Evolutionary conservation across 2,797 vertebrate species (phyloP), one percentile per base, ranked within the genome.

Genomic region (Thaleichthys pacificus): DNA sequence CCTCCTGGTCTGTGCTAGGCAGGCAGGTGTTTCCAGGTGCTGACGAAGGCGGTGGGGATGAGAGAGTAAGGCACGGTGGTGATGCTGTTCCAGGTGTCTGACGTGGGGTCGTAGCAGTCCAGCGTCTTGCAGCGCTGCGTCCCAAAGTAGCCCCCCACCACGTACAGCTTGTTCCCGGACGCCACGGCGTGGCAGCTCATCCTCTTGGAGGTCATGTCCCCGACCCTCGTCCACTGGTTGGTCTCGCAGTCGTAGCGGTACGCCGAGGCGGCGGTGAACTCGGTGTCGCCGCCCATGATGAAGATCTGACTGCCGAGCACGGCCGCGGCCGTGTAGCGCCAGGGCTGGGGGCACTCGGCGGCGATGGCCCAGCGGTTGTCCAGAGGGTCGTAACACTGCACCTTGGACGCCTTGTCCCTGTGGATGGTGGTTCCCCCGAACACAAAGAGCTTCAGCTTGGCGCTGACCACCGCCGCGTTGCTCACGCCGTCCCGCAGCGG

Each of bases 101-200:
- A 95, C 0, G 87, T 95, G 1, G 97, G 97, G 91, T 98, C 97
- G 0, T 98, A 98, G 88, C 97, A 98, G 89, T 98, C 97, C 88
- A 98, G 76, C 0, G 96, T 98, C 91, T 98, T 98, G 84, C 97
- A 98, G 8, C 97, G 87, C 90, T 98, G 97, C 0, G 97, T 96
- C 68, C 97, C 97, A 28, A 98, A 98, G 84, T 98, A 98, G 42
- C 97, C 97, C 1, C 97, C 97, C 0, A 98, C 97, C 75, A 98
- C 97, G 0, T 98, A 98, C 1, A 98, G 94, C 85, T 98, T 98
- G 80, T 98, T 98, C 21, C 97, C 97, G 0, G 96, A 96, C 12
- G 97, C 96, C 84, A 98, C 89, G 0, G 97, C 96, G 0, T 98
- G 96, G 85, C 97, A 98, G 0, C 96, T 97, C 97, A 98, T 98